Base-by-base conservation (phyloP, 2,888 invertebrate species). In the Harpalus rufipes region DNA sequence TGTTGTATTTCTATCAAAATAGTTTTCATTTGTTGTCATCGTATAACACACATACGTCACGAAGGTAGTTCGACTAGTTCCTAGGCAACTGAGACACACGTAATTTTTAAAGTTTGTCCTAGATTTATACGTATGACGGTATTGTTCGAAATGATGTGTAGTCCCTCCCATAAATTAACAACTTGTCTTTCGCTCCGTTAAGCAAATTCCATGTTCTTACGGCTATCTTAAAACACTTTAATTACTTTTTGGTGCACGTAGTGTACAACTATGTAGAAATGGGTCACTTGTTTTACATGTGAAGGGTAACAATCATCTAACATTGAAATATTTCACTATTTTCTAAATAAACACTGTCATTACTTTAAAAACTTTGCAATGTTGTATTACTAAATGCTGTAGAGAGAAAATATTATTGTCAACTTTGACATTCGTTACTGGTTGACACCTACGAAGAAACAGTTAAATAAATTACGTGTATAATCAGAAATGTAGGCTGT, bases 41-140 rank as follows among this genome's bases (percentile, higher is more conserved):
- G 32, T 61, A 80, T 85, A 85, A 80, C 81, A 86, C 87, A 88
- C 88, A 87, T 88, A 88, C 88, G 89, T 89, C 87, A 88, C 85
- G 87, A 85, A 85, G 87, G 85, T 88, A 85, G 86, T 87, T 39
- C 56, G 41, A 80, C 80, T 80, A 72, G 79, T 65, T 85, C 78
- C 85, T 85, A 85, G 80, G 80, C 85, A 80, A 72, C 79, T 18
- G 68, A 78, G 74, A 83, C 44, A 83, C 56, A 82, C 76, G 83
- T 81, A 85, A 59, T 74, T 78, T 81, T 85, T 82, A 83, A 85
- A 82, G 85, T 85, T 82, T 85, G 85, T 85, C 85, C 81, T 83
- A 85, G 85, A 85, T 85, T 79, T 72, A 74, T 83, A 78, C 85
- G 81, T 84, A 79, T 87, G 87, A 88, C 86, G 86, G 87, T 87